These are phyloP conservation scores for Melangyna quadrimaculata DNA, from an alignment of 2,888 invertebrate species.

Conservation along the genomic window DNA sequence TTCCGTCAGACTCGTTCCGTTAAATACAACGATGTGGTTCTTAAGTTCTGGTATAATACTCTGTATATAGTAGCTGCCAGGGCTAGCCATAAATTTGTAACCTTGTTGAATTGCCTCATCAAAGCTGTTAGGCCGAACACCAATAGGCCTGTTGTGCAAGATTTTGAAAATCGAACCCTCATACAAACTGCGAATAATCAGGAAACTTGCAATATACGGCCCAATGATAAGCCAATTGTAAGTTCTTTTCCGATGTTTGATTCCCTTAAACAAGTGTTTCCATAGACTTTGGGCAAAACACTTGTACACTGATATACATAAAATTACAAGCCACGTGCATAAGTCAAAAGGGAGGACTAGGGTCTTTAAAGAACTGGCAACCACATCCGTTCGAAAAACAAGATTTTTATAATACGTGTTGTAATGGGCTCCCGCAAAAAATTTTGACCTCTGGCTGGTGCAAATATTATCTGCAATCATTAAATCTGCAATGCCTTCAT, in stretches of 20 bases:
- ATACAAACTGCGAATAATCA: background rate
- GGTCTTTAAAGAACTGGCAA: background rate
- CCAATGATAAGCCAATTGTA: background rate
- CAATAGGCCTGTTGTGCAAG: background rate
- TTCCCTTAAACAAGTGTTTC: background rate
- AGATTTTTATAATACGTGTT: background rate
- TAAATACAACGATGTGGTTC: background rate
- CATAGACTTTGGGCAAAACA: background rate
- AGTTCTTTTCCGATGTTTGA: background rate
- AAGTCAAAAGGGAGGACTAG: conserved; percentile 10
- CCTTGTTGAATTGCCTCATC: background rate
- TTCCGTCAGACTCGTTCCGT: background rate
- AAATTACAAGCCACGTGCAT: background rate
- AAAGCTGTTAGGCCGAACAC: background rate
- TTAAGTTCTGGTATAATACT: background rate
- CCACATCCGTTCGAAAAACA: background rate
- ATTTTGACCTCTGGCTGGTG: background rate
- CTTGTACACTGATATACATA: background rate
- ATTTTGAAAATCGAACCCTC: conserved; percentile 13
- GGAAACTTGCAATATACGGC: background rate
- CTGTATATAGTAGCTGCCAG: background rate
- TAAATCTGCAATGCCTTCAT: background rate
- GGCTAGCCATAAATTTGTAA: background rate
- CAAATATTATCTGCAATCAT: background rate
- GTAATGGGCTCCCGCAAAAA: background rate